A percentile compares a stretch with the other conserved stretches of the same genome.
These are phyloP conservation scores for Drosophila repleta DNA, from an alignment of 1,140 invertebrate species.

Conservation along the genomic window DNA sequence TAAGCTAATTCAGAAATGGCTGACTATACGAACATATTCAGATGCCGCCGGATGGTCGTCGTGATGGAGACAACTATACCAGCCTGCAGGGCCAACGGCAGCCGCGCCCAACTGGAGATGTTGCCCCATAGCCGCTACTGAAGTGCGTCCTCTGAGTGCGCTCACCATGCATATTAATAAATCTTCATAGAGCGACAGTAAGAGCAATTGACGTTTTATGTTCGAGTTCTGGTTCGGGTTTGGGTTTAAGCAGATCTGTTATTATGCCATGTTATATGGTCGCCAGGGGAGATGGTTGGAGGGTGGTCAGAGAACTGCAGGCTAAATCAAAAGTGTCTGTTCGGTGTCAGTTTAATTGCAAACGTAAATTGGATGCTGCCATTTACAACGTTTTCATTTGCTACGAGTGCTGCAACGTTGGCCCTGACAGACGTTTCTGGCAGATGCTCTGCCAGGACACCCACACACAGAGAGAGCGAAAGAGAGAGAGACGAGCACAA, in stretches of 20 bases:
- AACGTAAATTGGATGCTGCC: slow-evolving; percentile 82
- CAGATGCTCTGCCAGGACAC: slow-evolving; percentile 40
- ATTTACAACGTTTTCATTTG: slow-evolving; percentile 79
- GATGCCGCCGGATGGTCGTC: slow-evolving; percentile 55
- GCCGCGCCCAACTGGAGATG: background rate
- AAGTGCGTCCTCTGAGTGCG: background rate
- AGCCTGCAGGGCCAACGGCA: background rate
- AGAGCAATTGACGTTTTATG: slow-evolving; percentile 25
- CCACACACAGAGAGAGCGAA: slow-evolving; percentile 2
- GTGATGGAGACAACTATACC: slow-evolving; percentile 12
- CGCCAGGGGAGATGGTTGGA: background rate
- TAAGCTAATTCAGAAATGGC: slow-evolving; percentile 33
- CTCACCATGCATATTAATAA: slow-evolving; percentile 34
- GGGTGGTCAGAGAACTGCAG: slow-evolving; percentile 36
- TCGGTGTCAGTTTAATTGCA: slow-evolving; percentile 82
- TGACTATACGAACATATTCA: slow-evolving; percentile 57
- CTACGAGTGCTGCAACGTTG: slow-evolving; percentile 52
- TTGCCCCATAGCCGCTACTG: background rate
- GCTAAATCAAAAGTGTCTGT: slow-evolving; percentile 81
- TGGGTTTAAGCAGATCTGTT: slow-evolving; percentile 21
- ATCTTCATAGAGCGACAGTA: slow-evolving; percentile 1
- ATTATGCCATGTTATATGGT: slow-evolving; percentile 43
- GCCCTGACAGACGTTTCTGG: slow-evolving; percentile 65
- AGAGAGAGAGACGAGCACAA: background rate
- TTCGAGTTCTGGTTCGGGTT: slow-evolving; percentile 1